Base-by-base conservation (phyloP, 1,140 invertebrate genomes). In the Pseudomyrmex cubaensis region DNA sequence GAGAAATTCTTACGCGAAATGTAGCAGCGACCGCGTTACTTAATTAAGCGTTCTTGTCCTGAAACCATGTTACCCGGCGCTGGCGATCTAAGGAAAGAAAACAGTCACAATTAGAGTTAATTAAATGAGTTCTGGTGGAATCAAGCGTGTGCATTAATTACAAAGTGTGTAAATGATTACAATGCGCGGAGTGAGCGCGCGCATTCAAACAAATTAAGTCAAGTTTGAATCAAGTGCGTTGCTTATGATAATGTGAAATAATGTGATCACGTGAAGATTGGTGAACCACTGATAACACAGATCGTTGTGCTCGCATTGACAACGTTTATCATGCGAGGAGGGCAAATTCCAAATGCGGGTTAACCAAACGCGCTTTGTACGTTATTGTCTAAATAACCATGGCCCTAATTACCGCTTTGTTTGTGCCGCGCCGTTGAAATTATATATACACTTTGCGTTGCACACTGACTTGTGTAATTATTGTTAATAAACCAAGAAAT, bases 41-140 rank as follows among this genome's bases (percentile, higher is more conserved):
- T 70, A 78, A 70, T 78, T 78, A 78, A 78, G 20, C 9, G 10
- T 70, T 70, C 44, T 59, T 78, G 54, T 59, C 22, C 35, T 44
- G 22, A 35, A 35, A 35, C 10, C 50, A 4, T 54, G 62, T 67
- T 44, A 54, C 12, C 9, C 44, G 72, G 3, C 9, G 7, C 22
- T 13, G 7, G 10, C 48, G 35, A 67, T 46, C 13, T n/a, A 46
- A 66, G 35, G 35, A 35, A 54, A 9, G 1, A 4, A 7, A 4
- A 8, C 7, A 15, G 2, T 17, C 20, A 15, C 12, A 72, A 72
- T 69, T 15, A 25, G 57, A 25, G 2, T 57, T 69, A 70, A 78
- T 25, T 76, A 66, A 66, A 12, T 2, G 12, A 56, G 1, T 54
- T 2, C 17, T 48, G 9, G 52, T 22, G 10, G 13, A 56, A 50